Percentiles rank a stretch among this genome's conserved stretches.
Evolutionary conservation across 92 coral and sea anemone genomes (phyloP).

Genomic region (Galaxea fascicularis): DNA sequence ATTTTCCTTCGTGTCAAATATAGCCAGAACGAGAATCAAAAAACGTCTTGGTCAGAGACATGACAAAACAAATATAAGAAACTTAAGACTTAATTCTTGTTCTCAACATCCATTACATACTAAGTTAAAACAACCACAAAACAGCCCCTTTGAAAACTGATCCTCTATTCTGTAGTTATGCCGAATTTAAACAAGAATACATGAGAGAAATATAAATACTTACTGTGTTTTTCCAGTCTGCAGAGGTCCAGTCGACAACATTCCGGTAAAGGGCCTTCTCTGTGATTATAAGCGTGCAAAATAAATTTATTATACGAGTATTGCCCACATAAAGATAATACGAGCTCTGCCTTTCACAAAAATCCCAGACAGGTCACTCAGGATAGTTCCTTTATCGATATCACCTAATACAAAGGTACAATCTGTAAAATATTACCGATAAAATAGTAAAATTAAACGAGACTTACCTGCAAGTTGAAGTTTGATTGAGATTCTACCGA

Average conservation of each 20-base stretch:
- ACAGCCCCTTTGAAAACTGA: background rate
- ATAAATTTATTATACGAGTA: constrained; percentile 3
- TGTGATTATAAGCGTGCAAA: background rate
- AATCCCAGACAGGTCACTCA: background rate
- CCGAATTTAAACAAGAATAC: background rate
- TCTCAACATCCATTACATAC: background rate
- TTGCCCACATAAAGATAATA: background rate
- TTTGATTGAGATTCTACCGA: too few relatives aligned
- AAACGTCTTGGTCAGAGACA: background rate
- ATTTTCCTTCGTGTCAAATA: background rate
- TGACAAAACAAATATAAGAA: background rate
- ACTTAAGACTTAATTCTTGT: background rate
- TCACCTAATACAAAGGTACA: background rate
- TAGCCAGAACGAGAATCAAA: constrained; percentile 19
- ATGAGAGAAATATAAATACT: background rate
- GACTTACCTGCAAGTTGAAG: too few relatives aligned
- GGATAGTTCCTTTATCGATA: background rate
- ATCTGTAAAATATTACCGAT: background rate
- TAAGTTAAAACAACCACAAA: background rate
- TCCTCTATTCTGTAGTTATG: background rate
- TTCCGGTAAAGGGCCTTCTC: background rate
- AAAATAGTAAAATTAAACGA: too few relatives aligned
- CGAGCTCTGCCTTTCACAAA: background rate
- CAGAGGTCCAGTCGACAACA: background rate
- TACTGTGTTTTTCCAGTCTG: background rate